Base-by-base conservation (phyloP, 2,797 vertebrate genomes). In the Oreochromis mossambicus region DNA sequence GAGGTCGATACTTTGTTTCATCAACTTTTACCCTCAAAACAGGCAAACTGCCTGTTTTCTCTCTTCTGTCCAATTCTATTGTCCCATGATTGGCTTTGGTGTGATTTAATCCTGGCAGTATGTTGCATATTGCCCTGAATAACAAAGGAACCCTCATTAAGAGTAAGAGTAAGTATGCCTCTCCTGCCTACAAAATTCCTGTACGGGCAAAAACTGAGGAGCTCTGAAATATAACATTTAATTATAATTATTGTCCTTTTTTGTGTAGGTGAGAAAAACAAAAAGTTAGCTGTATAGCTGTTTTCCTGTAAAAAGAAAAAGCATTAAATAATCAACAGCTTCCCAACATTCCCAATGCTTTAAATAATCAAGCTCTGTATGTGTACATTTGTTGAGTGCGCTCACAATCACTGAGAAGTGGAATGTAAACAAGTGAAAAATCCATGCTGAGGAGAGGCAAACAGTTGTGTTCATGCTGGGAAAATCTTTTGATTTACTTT, bases 371-470 rank as follows among this genome's bases (percentile, higher is more conserved):
- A 79, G 24, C 54, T 48, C 7, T 9, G 4, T 26, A 43, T 48
- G 3, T 51, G 83, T 46, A 81, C 52, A 32, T 88, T 84, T 77
- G 73, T 81, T 83, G 80, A 66, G 55, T 54, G 58, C 7, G 26
- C 77, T 56, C 4, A 26, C 26, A 38, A 51, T 80, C 54, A 41
- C 43, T 26, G 63, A 80, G 58, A 83, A 54, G 41, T 56, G 85
- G 83, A 91, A 92, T 76, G 86, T 87, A 82, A 92, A 88, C 77
- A 15, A 48, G 80, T 50, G 21, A 80, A 88, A 61, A 77, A 73
- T 80, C 84, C 58, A 80, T 10, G 19, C 15, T 11, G 56, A 79
- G 43, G 36, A 68, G 75, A 87, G 56, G 55, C 11, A 10, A 81
- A 78, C 81, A 29, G 68, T 87, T 56, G 85, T 55, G 66, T 87